A percentile compares a stretch with the other conserved stretches of the same genome.
phyloP scores from a whole-genome alignment of 2,797 vertebrate genomes.

The Halcyon smyrnensis region DNA sequence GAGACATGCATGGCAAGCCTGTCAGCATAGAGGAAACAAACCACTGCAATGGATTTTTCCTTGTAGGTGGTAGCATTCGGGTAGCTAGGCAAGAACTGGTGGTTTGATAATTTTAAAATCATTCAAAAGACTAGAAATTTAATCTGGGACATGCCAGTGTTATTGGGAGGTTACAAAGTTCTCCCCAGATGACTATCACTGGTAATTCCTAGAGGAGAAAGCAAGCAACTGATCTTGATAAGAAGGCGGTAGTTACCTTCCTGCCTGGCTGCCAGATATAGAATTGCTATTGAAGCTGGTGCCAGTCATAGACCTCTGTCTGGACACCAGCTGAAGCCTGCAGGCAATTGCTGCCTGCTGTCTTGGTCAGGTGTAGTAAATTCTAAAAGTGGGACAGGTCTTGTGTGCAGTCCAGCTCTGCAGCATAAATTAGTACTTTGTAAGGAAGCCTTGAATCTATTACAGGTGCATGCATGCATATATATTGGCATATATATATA shows the following conservation, averaged over 20 bases:
- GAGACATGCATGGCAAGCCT: not conserved
- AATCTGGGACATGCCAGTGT: not conserved
- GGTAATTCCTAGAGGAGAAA: not conserved
- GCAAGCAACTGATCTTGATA: not conserved
- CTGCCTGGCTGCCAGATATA: not conserved
- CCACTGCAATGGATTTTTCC: rapidly evolving
- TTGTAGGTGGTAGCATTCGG: not conserved
- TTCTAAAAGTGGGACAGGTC: not conserved
- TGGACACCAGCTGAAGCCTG: constrained; percentile 10
- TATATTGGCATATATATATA: too few species aligned
- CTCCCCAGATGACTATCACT: not conserved
- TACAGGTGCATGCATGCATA: not conserved
- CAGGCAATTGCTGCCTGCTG: not conserved
- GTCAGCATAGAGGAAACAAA: not conserved
- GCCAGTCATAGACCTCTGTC: not conserved
- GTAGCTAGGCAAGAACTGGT: not conserved
- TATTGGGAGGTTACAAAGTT: not conserved
- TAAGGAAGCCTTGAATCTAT: not conserved
- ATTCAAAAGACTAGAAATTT: not conserved
- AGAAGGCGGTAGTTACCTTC: not conserved
- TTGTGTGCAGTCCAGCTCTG: not conserved
- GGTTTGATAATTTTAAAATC: not conserved
- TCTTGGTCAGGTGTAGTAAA: not conserved
- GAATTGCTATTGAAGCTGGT: not conserved
- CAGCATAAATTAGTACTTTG: not conserved